A percentile compares a stretch with the other conserved stretches of the same genome.
Conservation (phyloP, 2,113 vertebrate species). For the Gadus chalcogrammus region DNA sequence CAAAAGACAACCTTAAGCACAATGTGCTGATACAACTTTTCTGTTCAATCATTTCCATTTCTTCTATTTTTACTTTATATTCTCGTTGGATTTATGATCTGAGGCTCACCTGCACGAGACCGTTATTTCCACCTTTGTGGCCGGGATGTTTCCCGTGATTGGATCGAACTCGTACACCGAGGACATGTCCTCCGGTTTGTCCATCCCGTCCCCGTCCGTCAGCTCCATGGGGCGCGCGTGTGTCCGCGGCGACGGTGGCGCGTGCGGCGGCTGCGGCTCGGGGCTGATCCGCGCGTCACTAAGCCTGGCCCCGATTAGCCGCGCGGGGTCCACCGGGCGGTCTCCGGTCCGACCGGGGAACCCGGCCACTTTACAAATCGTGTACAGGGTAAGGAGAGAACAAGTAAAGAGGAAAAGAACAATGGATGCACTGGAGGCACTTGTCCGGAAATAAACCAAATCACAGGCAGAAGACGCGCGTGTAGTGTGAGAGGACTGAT, state of each 20-base stretch:
- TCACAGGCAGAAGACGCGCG: background rate
- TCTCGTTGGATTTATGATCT: background rate
- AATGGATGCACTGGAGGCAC: background rate
- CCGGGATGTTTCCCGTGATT: slow-evolving; percentile 85
- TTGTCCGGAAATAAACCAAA: background rate
- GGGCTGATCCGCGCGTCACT: slow-evolving; percentile 64
- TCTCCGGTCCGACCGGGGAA: slow-evolving; percentile 57
- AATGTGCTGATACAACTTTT: background rate
- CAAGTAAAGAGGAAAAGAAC: slow-evolving; percentile 8
- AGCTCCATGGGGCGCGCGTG: slow-evolving; percentile 54
- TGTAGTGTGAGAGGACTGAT: slow-evolving; percentile 16
- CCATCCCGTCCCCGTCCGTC: slow-evolving; percentile 80
- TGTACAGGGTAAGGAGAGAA: slow-evolving; percentile 26
- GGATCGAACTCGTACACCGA: slow-evolving; percentile 86
- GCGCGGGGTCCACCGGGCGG: slow-evolving; percentile 50
- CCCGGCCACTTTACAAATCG: slow-evolving; percentile 59
- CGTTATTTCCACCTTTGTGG: slow-evolving; percentile 92
- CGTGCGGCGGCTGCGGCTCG: slow-evolving; percentile 38
- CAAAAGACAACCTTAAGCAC: no score
- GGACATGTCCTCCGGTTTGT: slow-evolving; percentile 85
- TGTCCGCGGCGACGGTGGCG: background rate
- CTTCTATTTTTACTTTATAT: background rate
- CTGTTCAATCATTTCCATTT: background rate
- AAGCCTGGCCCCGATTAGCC: slow-evolving; percentile 62
- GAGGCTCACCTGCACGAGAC: slow-evolving; percentile 87